A percentile compares a stretch with the other conserved stretches of the same genome.
These are phyloP conservation scores for Gastrophryne carolinensis DNA, from an alignment of 2,797 vertebrate species.

Conservation along the genomic window DNA sequence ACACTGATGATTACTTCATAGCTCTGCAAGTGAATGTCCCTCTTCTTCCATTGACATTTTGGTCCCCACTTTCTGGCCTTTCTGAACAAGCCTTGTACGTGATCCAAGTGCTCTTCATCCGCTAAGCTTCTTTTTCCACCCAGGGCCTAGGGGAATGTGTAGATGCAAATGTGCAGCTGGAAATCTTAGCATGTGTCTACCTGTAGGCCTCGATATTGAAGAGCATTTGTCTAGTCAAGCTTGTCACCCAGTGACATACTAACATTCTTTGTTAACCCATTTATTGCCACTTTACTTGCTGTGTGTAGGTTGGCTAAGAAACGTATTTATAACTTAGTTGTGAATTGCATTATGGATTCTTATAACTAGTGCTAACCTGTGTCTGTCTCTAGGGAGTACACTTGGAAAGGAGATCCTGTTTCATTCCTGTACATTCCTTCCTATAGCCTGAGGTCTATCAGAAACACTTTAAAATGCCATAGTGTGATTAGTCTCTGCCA, in stretches of 20 bases:
- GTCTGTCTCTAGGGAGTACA: neutral
- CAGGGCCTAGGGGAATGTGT: conserved; percentile 13
- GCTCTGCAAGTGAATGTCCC: neutral
- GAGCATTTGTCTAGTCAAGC: conserved; percentile 2
- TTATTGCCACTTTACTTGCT: neutral
- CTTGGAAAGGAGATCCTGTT: neutral
- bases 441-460: neutral
- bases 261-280: conserved; percentile 17
- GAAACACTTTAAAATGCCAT: neutral
- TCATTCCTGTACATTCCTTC: conserved; percentile 16
- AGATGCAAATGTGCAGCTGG: conserved; percentile 23
- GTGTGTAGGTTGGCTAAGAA: neutral
- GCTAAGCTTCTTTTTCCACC: neutral
- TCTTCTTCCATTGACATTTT: neutral
- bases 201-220: neutral
- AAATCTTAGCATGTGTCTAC: conserved; percentile 18
- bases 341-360: neutral
- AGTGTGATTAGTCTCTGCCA: conserved; percentile 3
- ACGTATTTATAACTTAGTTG: neutral
- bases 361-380: neutral
- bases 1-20: neutral
- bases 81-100: neutral
- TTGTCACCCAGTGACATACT: conserved; percentile 8
- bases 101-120: too few species aligned
- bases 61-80: neutral